Conservation (phyloP, 2,113 vertebrate species). For the Trogon surrucura region DNA sequence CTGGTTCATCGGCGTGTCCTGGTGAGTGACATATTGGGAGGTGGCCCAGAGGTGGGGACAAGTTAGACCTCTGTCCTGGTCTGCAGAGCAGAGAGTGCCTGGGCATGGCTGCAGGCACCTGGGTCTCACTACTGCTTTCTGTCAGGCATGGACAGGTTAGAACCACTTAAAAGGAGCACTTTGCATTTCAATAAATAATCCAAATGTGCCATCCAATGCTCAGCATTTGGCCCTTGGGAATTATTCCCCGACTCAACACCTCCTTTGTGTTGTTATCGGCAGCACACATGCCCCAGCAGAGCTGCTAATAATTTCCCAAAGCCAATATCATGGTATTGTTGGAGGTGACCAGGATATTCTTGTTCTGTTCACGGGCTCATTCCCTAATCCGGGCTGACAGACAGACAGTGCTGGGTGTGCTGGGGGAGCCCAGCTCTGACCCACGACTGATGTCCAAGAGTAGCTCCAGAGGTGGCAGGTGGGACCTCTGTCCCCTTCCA, state of each 20-base stretch:
- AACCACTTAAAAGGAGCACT: neutral
- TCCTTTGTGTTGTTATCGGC: neutral
- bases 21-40: neutral
- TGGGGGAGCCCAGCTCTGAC: rapidly evolving
- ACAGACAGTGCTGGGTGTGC: neutral
- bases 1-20: rapidly evolving
- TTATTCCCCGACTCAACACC: rapidly evolving
- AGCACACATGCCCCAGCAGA: neutral
- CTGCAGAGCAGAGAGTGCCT: neutral
- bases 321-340: neutral
- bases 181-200: neutral
- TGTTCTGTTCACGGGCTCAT: neutral
- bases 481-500: neutral
- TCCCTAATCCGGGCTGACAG: neutral
- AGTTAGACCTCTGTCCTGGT: neutral
- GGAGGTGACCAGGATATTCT: slow-evolving; percentile 10
- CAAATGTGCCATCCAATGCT: neutral
- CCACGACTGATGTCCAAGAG: neutral
- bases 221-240: neutral
- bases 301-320: neutral
- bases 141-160: neutral
- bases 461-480: neutral
- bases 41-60: rapidly evolving
- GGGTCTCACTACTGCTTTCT: neutral
- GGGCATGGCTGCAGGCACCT: rapidly evolving